Conservation (phyloP, 2,113 vertebrate species). For the Genyomyrus donnyi region DNA sequence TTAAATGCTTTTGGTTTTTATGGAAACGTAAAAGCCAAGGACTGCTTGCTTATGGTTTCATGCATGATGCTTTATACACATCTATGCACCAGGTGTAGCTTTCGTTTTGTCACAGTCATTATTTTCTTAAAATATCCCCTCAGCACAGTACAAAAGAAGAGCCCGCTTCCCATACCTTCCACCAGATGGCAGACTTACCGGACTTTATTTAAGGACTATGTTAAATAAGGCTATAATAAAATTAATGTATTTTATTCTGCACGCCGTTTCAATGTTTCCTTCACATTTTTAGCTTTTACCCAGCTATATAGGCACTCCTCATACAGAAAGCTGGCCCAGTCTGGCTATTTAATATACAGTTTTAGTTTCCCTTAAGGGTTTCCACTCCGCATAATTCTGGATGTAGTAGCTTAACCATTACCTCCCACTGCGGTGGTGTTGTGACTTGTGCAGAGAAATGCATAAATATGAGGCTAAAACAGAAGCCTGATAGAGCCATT, state of each 20-base stretch:
- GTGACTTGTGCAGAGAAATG: background rate
- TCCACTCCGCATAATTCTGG: background rate
- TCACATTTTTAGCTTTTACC: background rate
- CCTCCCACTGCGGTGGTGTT: background rate
- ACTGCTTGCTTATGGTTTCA: background rate
- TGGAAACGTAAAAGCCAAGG: background rate
- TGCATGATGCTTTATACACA: background rate
- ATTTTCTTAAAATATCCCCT: background rate
- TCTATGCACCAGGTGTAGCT: background rate
- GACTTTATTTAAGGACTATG: constrained; percentile 8
- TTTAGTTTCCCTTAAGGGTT: background rate
- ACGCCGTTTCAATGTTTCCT: background rate
- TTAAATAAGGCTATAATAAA: background rate
- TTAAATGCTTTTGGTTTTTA: background rate
- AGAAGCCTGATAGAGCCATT: background rate
- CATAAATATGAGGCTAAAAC: background rate
- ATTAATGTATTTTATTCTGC: background rate
- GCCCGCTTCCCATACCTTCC: background rate
- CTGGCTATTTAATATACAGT: background rate
- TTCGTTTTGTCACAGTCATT: background rate
- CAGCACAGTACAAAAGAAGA: background rate
- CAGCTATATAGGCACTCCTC: background rate
- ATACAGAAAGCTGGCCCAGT: background rate
- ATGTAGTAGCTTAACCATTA: background rate
- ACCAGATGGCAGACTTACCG: constrained; percentile 17